Evolutionary conservation across 1,140 invertebrate genomes (phyloP).

Genomic region (Scaptomyza graminum): DNA sequence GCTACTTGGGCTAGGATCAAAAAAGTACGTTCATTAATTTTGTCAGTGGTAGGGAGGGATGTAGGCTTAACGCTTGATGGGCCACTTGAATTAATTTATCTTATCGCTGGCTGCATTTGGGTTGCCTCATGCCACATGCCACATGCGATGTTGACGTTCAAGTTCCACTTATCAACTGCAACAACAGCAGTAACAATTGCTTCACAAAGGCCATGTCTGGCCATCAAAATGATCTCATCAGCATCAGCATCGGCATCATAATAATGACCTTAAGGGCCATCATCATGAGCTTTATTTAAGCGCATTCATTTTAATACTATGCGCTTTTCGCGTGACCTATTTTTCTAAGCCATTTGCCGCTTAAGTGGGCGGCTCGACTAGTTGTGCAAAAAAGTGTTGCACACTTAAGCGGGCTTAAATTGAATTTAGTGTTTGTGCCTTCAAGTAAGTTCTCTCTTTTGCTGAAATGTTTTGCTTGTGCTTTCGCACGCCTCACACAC

Average conservation of each 20-base stretch:
- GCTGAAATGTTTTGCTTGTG: not conserved
- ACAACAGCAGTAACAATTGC: conserved; percentile 40
- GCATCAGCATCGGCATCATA: conserved; percentile 20
- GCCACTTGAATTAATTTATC: conserved; percentile 78
- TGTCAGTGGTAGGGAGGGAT: conserved; percentile 9
- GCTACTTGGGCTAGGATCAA: conserved; percentile 27
- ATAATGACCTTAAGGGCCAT: conserved; percentile 36
- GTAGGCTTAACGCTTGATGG: conserved; percentile 8
- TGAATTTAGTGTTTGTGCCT: conserved; percentile 58
- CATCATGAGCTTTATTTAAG: conserved; percentile 63
- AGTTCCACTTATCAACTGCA: conserved; percentile 75
- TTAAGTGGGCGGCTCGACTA: conserved; percentile 44
- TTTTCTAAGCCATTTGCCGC: conserved; percentile 63
- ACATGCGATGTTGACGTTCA: conserved; percentile 71
- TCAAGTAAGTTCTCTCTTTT: conserved; percentile 34
- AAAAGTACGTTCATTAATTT: conserved; percentile 69
- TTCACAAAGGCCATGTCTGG: not conserved
- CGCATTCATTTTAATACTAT: conserved; percentile 68
- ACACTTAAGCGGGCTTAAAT: conserved; percentile 61
- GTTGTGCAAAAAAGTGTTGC: conserved; percentile 54
- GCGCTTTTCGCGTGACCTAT: conserved; percentile 69
- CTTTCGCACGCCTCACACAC: conserved; percentile 26
- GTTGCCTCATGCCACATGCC: conserved; percentile 14
- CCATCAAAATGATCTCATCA: conserved; percentile 45
- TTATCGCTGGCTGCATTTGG: conserved; percentile 65